phyloP scores from a whole-genome alignment of 1,140 invertebrate species.

The Maconellicoccus hirsutus region DNA sequence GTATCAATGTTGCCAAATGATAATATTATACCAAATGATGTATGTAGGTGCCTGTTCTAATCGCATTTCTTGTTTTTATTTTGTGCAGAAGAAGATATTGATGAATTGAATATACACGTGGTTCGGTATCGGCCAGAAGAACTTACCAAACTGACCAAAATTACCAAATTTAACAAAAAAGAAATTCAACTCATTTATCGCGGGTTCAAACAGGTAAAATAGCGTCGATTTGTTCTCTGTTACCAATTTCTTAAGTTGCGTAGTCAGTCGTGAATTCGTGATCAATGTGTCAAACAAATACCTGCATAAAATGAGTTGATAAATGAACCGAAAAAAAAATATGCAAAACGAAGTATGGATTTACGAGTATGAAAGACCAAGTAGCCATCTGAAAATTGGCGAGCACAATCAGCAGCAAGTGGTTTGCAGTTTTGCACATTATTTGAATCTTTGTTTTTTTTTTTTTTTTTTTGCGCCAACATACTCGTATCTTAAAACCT shows the following conservation, averaged over 20 bases:
- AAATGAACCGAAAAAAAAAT: no score
- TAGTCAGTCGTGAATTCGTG: not conserved
- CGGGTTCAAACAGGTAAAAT: conserved; percentile 75
- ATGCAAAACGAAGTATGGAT: no score
- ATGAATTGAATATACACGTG: conserved; percentile 50
- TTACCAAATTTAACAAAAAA: conserved; percentile 73
- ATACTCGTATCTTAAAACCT: no score
- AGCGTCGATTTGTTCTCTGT: not conserved
- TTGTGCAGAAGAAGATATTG: conserved; percentile 57
- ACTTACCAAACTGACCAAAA: conserved; percentile 62
- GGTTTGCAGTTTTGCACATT: no score
- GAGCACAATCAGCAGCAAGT: no score
- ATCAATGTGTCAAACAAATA: not conserved
- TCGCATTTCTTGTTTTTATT: conserved; percentile 20
- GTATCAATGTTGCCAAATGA: no score
- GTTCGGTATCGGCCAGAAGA: conserved; percentile 69
- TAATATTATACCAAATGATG: no score
- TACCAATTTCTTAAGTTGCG: not conserved
- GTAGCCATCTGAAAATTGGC: no score
- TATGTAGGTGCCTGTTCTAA: no score
- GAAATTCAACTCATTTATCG: conserved; percentile 89
- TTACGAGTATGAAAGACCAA: no score
- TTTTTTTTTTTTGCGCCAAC: no score
- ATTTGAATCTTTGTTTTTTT: no score
- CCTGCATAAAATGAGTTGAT: not conserved